Conservation (phyloP, 2,797 vertebrate species). For the Gymnothorax javanicus region DNA sequence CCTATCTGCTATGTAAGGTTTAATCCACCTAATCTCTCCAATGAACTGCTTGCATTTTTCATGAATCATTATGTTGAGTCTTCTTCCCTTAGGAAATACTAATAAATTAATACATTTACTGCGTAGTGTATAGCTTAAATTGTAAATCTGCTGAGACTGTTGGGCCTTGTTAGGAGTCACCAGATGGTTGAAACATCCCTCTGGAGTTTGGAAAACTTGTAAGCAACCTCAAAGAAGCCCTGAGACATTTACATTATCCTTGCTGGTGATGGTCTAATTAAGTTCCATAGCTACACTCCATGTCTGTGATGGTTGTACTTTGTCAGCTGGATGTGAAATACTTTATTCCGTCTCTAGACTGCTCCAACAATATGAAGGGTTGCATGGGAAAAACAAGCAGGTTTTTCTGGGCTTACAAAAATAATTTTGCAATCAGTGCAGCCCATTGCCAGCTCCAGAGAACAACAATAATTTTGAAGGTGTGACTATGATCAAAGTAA, state of each 20-base stretch:
- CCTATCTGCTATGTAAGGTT: neutral
- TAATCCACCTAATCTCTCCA: neutral
- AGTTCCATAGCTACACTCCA: slow-evolving; percentile 19
- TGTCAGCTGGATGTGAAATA: slow-evolving; percentile 31
- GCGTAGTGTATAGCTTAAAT: slow-evolving; percentile 4
- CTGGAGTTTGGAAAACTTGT: slow-evolving; percentile 30
- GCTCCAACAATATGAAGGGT: neutral
- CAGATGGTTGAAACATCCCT: slow-evolving; percentile 33
- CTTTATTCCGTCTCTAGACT: neutral
- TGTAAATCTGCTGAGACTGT: neutral
- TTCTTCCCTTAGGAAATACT: slow-evolving; percentile 3
- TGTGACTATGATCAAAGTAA: neutral
- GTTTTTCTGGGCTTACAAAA: neutral
- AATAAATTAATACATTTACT: slow-evolving; percentile 14
- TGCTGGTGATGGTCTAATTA: slow-evolving; percentile 33
- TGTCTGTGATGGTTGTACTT: slow-evolving; percentile 20
- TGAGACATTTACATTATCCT: slow-evolving; percentile 33
- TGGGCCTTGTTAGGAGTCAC: slow-evolving; percentile 11
- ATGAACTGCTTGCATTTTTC: neutral
- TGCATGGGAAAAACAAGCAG: neutral
- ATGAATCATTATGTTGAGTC: slow-evolving; percentile 7
- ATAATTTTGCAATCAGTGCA: neutral
- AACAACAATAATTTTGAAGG: neutral
- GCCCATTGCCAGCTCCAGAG: neutral
- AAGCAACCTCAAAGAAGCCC: slow-evolving; percentile 31